Evolutionary conservation across 1,140 invertebrate species (phyloP).

Genomic region (Drosophila willistoni): DNA sequence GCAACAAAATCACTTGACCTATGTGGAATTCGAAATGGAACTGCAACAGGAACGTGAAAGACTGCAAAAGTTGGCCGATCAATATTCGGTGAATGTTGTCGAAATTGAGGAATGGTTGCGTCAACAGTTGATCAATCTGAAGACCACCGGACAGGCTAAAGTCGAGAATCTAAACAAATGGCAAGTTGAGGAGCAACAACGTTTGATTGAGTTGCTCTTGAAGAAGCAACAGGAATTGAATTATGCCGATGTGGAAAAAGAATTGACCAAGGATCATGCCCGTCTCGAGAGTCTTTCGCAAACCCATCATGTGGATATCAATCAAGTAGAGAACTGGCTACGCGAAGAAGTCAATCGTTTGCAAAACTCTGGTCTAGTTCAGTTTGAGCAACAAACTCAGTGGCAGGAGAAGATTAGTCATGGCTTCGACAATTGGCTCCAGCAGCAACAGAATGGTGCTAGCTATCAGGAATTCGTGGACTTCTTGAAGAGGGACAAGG

Average conservation of each 20-base stretch:
- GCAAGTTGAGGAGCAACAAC: constrained; percentile 73
- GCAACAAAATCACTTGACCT: constrained; percentile 71
- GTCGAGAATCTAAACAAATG: constrained; percentile 73
- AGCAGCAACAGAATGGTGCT: constrained; percentile 64
- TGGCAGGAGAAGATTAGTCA: constrained; percentile 72
- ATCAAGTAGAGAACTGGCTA: constrained; percentile 77
- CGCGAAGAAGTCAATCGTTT: constrained; percentile 66
- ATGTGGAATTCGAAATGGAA: constrained; percentile 74
- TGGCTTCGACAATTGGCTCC: constrained; percentile 65
- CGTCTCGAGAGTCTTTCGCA: constrained; percentile 62
- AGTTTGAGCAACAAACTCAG: constrained; percentile 67
- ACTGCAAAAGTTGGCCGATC: constrained; percentile 63
- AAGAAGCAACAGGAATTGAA: constrained; percentile 71
- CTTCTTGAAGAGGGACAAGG: constrained; percentile 70
- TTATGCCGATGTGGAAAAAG: constrained; percentile 66
- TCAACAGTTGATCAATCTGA: constrained; percentile 73
- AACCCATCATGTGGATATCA: constrained; percentile 71
- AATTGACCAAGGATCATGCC: constrained; percentile 60
- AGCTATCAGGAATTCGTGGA: constrained; percentile 70
- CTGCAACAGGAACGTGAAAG: constrained; percentile 68
- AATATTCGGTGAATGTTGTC: constrained; percentile 74
- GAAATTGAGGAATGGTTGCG: constrained; percentile 75
- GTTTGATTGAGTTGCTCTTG: constrained; percentile 67
- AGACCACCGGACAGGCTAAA: constrained; percentile 66
- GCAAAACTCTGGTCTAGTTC: constrained; percentile 67